Evolutionary conservation across 2,888 invertebrate species (phyloP), one percentile per base, ranked within the genome.

Genomic region (Habrosyne pyritoides): DNA sequence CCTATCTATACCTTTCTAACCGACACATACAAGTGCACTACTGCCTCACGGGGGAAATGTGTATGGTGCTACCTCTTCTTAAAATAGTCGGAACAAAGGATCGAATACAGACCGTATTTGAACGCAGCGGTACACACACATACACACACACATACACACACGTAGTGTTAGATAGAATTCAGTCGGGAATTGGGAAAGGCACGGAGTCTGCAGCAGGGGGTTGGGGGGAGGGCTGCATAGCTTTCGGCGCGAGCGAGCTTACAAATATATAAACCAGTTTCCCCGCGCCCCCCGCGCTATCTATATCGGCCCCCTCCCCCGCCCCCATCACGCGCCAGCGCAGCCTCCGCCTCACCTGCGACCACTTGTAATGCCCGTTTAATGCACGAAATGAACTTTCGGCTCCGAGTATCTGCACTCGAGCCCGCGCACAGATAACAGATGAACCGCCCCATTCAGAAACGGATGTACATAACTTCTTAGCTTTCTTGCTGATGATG

Each of bases 261-360:
- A 84, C 87, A 81, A 83, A 86, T 79, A 87, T 84, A 84, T 76
- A 87, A 90, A 89, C 90, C 87, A 75, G 89, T 89, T 87, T 67
- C 71, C 60, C 61, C 61, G 56, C 68, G 57, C 58, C 62, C 63
- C 60, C 12, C 30, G 12, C 33, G 4, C 33, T 33, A 33, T 33
- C 33, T 33, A 33, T 33, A 33, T 33, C 30, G 30, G 30, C 1
- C 64, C 56, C 60, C 53, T 50, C 47, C 55, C 24, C 53, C 42
- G 52, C 10, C 28, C 57, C 67, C 73, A 64, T 63, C 60, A 42
- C 54, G 58, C 48, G 55, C 46, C 63, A 60, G 62, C 67, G 67
- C 75, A 73, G 71, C 71, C 74, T 71, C 73, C 67, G 66, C 55
- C 59, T 57, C 67, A 66, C 62, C 60, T 62, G 70, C 71, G 59